Evolutionary conservation across 2,888 invertebrate genomes (phyloP).

Genomic region (Ormyrus rosae): DNA sequence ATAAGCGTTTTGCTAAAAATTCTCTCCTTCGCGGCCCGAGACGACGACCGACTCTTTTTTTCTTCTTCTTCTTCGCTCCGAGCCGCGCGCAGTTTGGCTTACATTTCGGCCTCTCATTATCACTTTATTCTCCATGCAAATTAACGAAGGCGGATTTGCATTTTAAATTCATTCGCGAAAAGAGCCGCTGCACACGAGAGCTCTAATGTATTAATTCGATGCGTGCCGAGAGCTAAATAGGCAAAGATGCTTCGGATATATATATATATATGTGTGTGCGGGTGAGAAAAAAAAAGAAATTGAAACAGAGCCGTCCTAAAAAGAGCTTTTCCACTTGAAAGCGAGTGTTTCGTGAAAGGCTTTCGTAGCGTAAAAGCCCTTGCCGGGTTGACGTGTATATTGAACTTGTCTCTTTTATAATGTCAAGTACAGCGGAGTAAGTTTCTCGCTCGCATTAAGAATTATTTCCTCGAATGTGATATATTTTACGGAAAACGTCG

Average conservation of each 20-base stretch:
- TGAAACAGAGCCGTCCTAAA: constrained; percentile 17
- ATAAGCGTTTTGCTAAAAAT: too few species aligned
- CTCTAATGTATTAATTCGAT: too few species aligned
- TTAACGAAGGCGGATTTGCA: too few species aligned
- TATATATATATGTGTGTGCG: neutral
- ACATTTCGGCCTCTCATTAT: too few species aligned
- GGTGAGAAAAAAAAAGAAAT: constrained; percentile 1
- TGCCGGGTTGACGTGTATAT: constrained; percentile 14
- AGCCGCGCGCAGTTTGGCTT: too few species aligned
- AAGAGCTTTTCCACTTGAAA: constrained; percentile 22
- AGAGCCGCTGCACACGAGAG: too few species aligned
- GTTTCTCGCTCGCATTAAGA: neutral
- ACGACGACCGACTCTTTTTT: too few species aligned
- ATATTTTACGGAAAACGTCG: too few species aligned
- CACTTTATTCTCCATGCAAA: too few species aligned
- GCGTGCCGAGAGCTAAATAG: neutral
- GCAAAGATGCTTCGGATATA: neutral
- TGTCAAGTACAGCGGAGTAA: constrained; percentile 13
- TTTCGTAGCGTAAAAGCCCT: constrained; percentile 9
- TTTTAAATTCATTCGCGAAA: too few species aligned
- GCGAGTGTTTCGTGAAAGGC: constrained; percentile 15
- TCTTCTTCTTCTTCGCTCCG: too few species aligned
- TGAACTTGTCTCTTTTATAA: constrained; percentile 21
- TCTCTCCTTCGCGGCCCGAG: too few species aligned
- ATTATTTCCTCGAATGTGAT: neutral